Evolutionary conservation across 2,888 invertebrate species (phyloP).

Genomic region (Agonum fuliginosum): DNA sequence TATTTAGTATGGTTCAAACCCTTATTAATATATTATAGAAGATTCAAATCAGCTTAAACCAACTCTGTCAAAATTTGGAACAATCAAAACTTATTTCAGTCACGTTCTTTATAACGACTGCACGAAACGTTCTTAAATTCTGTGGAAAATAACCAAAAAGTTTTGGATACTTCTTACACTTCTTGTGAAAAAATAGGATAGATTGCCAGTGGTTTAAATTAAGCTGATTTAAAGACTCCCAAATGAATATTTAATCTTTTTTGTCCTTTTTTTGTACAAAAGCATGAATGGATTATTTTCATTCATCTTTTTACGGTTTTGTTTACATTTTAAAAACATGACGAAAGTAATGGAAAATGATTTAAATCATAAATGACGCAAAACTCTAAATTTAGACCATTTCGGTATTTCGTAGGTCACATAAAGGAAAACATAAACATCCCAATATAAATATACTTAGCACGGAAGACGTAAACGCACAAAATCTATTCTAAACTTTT

Average conservation of each 20-base stretch:
- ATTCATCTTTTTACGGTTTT: slow-evolving; percentile 1
- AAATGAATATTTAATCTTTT: not conserved
- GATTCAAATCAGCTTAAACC: no score
- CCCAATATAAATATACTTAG: not conserved
- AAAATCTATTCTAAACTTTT: not conserved
- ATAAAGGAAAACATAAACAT: slow-evolving; percentile 13
- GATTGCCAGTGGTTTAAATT: slow-evolving; percentile 1
- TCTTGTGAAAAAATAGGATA: not conserved
- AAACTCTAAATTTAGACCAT: slow-evolving; percentile 16
- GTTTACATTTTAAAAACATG: slow-evolving; percentile 18
- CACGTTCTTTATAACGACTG: slow-evolving; percentile 18
- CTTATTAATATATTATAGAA: no score
- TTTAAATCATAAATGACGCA: slow-evolving; percentile 28
- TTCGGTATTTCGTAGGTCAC: slow-evolving; percentile 5
- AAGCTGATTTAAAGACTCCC: not conserved
- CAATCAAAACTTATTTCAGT: slow-evolving; percentile 1
- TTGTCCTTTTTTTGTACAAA: not conserved
- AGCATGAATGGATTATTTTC: not conserved
- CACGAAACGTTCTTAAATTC: slow-evolving; percentile 15
- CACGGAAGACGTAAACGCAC: not conserved
- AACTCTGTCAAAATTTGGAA: slow-evolving; percentile 4
- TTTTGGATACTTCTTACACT: not conserved
- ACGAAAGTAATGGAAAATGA: slow-evolving; percentile 36
- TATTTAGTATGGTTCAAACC: no score
- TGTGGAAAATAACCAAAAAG: not conserved